phyloP scores from a whole-genome alignment of 1,140 invertebrate species.

The Zaprionus capensis region DNA sequence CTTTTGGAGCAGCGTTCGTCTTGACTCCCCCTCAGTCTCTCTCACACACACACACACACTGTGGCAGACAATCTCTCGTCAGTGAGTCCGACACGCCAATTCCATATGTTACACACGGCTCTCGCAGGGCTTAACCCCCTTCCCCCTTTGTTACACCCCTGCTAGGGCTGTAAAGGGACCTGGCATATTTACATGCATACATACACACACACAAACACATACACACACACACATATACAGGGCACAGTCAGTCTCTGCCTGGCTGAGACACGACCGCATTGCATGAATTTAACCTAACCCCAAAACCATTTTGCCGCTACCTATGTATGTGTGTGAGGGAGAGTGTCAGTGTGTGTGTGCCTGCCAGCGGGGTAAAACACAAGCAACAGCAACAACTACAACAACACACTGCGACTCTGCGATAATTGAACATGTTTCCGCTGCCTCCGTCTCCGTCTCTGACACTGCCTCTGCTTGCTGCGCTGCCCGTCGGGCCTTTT shows the following conservation, averaged over 20 bases:
- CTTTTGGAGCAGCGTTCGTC: conserved; percentile 48
- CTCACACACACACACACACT: neutral
- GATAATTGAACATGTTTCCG: conserved; percentile 80
- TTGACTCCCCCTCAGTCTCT: neutral
- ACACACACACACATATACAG: neutral
- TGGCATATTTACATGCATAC: conserved; percentile 25
- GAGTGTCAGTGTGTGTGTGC: conserved; percentile 10
- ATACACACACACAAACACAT: neutral
- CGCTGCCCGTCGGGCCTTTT: conserved; percentile 52
- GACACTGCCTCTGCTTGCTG: conserved; percentile 29
- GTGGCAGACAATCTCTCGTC: conserved; percentile 51
- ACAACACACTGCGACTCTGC: conserved; percentile 28
- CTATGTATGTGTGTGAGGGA: neutral
- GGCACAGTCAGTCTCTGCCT: neutral
- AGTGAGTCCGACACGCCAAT: conserved; percentile 75
- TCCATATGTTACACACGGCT: conserved; percentile 71
- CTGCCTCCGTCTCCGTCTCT: conserved; percentile 44
- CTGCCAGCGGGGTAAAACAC: conserved; percentile 60
- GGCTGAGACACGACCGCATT: conserved; percentile 43
- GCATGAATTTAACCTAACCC: conserved; percentile 51
- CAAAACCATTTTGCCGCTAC: conserved; percentile 42
- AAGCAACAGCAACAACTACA: conserved; percentile 50
- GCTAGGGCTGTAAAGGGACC: conserved; percentile 32
- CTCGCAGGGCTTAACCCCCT: neutral
- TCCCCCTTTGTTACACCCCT: neutral